Evolutionary conservation across 2,888 invertebrate genomes (phyloP).

Genomic region (Mythimna lalbum): DNA sequence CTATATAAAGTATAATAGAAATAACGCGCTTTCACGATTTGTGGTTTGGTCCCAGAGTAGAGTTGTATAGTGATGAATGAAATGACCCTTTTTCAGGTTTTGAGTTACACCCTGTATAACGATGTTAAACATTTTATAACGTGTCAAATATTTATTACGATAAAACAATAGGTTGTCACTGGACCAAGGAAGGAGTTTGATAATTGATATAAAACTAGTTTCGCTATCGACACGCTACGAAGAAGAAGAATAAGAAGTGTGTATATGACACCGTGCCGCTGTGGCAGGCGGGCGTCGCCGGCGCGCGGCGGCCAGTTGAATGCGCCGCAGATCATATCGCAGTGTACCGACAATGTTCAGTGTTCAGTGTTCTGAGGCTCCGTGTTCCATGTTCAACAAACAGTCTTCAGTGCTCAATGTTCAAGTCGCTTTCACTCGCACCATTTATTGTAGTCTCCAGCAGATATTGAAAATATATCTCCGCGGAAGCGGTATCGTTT

Average conservation of each 20-base stretch:
- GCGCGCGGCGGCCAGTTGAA: background rate
- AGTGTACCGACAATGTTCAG: slow-evolving; percentile 5
- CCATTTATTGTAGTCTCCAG: slow-evolving; percentile 35
- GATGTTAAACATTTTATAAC: background rate
- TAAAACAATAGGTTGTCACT: background rate
- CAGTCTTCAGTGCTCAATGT: slow-evolving; percentile 14
- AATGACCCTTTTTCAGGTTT: too few species aligned
- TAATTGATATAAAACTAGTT: too few species aligned
- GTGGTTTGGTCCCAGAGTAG: too few species aligned
- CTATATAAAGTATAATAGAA: too few species aligned
- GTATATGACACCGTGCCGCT: background rate
- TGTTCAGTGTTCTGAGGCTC: background rate
- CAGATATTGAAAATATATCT: slow-evolving; percentile 45
- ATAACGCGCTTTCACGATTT: too few species aligned
- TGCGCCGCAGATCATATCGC: slow-evolving; percentile 26
- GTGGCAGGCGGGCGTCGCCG: too few species aligned
- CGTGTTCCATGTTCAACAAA: slow-evolving; percentile 15
- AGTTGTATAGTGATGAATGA: too few species aligned
- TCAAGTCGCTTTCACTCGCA: slow-evolving; percentile 11
- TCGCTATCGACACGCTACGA: too few species aligned
- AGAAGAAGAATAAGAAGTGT: too few species aligned
- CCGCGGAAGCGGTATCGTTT: slow-evolving; percentile 16
- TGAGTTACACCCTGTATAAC: too few species aligned
- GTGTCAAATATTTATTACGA: background rate
- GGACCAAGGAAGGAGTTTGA: too few species aligned